Evolutionary conservation across 2,113 vertebrate species (phyloP).

Genomic region (Tautogolabrus adspersus): DNA sequence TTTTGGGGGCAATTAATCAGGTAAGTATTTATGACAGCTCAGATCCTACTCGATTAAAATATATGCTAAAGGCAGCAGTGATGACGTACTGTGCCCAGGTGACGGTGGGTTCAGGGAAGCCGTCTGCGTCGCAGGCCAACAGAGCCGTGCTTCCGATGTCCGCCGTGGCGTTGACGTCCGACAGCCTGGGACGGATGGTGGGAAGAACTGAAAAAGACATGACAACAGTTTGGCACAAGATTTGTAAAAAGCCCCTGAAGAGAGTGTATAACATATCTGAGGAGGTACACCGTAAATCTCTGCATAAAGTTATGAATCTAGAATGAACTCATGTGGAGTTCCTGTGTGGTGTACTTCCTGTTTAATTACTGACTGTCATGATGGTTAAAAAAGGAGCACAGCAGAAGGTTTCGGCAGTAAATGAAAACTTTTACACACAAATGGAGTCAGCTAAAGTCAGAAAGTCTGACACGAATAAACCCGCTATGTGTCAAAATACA

Average conservation of each 20-base stretch:
- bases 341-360: neutral
- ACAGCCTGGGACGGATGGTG: slow-evolving; percentile 89
- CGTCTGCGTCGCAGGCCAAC: slow-evolving; percentile 93
- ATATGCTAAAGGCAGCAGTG: neutral
- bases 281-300: neutral
- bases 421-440: too few species aligned
- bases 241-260: neutral
- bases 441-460: too few species aligned
- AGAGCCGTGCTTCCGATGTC: slow-evolving; percentile 87
- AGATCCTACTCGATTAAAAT: neutral
- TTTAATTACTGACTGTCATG: neutral
- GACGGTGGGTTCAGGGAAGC: slow-evolving; percentile 94
- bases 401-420: too few species aligned
- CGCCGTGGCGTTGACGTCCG: slow-evolving; percentile 92
- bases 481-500: too few species aligned
- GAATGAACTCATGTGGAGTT: neutral
- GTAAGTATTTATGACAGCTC: neutral
- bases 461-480: too few species aligned
- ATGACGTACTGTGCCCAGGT: slow-evolving; percentile 92
- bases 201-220: slow-evolving; percentile 88
- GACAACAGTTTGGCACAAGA: neutral
- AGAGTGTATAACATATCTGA: too few species aligned
- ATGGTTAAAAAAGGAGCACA: too few species aligned
- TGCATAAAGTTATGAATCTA: neutral
- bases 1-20: too few species aligned